Base-by-base conservation (phyloP, 2,888 invertebrate genomes). In the Xestia rhomboidea region DNA sequence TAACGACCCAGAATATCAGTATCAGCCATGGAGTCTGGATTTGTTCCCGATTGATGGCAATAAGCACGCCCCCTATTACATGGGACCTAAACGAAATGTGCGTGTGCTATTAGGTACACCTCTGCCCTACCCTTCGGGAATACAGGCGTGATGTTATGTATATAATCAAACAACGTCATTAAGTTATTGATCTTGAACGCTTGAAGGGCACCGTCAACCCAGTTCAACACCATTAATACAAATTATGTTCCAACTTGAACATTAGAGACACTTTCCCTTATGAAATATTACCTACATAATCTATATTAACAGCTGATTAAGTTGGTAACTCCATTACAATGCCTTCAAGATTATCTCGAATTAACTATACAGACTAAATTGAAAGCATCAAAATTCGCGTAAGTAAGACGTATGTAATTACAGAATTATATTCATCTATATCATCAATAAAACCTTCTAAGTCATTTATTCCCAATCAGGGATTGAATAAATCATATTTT, bases 131-230 rank as follows among this genome's bases (percentile, higher is more conserved):
- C 18, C 21, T 49, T 21, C 49, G 21, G 49, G 49, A 49, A 6
- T 6, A 49, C 21, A 21, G 8, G 24, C 24, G 24, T 24, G 24
- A 51, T 51, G 10, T 24, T 51, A 24, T 24, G 24, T 51, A 8
- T 24, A 1, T 34, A 24, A 27, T 7, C 27, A 27, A 46, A 46
- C 18, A 15, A 46, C 3, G 7, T 13, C 8, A 51, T 24, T 30
- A 44, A 8, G 13, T 30, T 57, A 67, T 77, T 57, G 27, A 41
- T 78, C 57, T 78, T 30, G 1, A 67, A 18, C 7, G 18, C n/a
- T 41, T 10, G 10, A 78, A 67, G 38, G 78, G 27, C 51, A 49
- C 44, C 44, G 49, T 21, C 21, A 21, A 41, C 10, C 6, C 27
- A 8, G 1, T 8, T 46, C 51, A 18, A 77, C 34, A 34, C 13